These are phyloP conservation scores for Rhinolophus ferrumequinum DNA, from an alignment of 2,113 vertebrate genomes.

Conservation along the genomic window DNA sequence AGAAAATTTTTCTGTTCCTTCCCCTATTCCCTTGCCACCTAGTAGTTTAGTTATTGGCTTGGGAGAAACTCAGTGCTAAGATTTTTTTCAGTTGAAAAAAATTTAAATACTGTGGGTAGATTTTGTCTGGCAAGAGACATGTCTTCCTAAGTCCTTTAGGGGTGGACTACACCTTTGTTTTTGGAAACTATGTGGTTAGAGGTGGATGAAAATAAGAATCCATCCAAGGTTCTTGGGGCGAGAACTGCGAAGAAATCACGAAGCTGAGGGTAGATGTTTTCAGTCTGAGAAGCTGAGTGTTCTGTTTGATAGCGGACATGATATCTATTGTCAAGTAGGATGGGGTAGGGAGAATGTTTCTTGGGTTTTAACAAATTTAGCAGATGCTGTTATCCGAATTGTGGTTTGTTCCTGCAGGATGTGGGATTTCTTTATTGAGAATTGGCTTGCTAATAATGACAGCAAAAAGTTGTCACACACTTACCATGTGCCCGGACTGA, in stretches of 20 bases:
- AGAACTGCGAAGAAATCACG: neutral
- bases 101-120: neutral
- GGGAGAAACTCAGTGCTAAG: neutral
- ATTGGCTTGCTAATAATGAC: neutral
- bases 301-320: neutral
- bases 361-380: conserved; percentile 43
- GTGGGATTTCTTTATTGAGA: neutral
- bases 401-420: conserved; percentile 14
- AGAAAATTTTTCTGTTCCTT: neutral
- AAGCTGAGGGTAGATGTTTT: neutral
- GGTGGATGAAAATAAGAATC: conserved; percentile 20
- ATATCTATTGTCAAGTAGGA: neutral
- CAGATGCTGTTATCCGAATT: neutral
- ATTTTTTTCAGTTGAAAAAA: conserved; percentile 10
- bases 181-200: neutral
- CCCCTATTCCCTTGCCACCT: neutral
- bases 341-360: neutral
- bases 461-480: conserved; percentile 22
- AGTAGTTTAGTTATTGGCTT: neutral
- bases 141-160: neutral
- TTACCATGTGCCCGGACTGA: neutral
- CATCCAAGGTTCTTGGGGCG: neutral
- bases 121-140: neutral
- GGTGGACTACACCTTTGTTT: neutral
- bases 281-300: neutral